phyloP scores from a whole-genome alignment of 2,797 vertebrate species.

The Megaceryle alcyon region DNA sequence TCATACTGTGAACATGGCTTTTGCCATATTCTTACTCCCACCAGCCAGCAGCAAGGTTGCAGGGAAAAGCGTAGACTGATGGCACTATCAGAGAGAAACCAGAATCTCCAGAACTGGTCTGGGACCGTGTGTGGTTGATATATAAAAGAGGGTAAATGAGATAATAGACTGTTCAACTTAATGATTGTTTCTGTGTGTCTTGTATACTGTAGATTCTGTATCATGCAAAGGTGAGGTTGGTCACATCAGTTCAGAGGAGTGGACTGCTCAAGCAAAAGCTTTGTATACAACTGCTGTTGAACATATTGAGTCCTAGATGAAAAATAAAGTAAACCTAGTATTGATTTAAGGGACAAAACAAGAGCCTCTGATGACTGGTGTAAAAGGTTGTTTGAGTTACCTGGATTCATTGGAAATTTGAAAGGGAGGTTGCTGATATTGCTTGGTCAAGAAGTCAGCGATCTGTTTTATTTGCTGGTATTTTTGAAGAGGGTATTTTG shows the following conservation, averaged over 20 bases:
- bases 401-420: not conserved
- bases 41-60: not conserved
- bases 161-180: not conserved
- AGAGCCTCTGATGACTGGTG: not conserved
- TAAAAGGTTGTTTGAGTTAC: not conserved
- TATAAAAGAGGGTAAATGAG: not conserved
- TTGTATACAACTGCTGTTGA: not conserved
- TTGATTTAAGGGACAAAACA: not conserved
- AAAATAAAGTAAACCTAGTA: not conserved
- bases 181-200: not conserved
- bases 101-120: not conserved
- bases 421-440: not conserved
- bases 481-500: not conserved
- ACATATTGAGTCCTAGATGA: not conserved
- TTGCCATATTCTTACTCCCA: not conserved
- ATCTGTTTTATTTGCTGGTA: not conserved
- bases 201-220: not conserved
- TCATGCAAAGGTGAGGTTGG: not conserved
- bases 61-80: not conserved
- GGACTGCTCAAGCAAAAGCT: not conserved
- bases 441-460: not conserved
- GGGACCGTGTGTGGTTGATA: not conserved
- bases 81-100: not conserved
- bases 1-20: not conserved
- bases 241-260: rapidly evolving